These are phyloP conservation scores for Andrena bicolor DNA, from an alignment of 2,888 invertebrate species.

Conservation along the genomic window DNA sequence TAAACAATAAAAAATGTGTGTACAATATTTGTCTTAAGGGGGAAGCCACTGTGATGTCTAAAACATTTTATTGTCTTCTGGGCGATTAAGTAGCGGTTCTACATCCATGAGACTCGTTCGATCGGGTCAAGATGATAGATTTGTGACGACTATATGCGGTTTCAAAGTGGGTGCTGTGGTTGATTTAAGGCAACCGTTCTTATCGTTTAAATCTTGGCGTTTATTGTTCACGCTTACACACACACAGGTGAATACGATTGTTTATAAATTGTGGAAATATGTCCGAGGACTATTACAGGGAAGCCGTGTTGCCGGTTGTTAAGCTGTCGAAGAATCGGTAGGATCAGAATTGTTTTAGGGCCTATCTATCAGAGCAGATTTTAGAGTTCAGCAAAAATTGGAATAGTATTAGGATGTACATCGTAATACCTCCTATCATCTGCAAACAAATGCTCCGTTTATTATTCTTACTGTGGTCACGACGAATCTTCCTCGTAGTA, in stretches of 20 bases:
- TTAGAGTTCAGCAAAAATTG: slow-evolving; percentile 65
- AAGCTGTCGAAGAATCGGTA: slow-evolving; percentile 13
- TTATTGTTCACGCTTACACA: slow-evolving; percentile 6
- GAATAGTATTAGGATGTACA: slow-evolving; percentile 77
- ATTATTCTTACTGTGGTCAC: background rate
- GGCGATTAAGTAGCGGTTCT: background rate
- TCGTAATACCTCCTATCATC: slow-evolving; percentile 76
- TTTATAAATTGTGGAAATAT: background rate
- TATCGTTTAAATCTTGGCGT: background rate
- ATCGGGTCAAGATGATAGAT: background rate
- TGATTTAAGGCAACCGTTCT: background rate
- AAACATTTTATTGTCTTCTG: no score
- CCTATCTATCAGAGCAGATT: background rate
- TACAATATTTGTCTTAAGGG: no score
- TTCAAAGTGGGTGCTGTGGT: background rate
- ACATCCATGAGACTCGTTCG: background rate
- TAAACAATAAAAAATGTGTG: no score
- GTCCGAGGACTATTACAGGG: slow-evolving; percentile 4
- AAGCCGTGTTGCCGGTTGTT: background rate
- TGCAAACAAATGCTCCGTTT: slow-evolving; percentile 54
- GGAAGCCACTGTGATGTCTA: no score
- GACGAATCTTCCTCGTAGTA: background rate
- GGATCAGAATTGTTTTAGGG: background rate
- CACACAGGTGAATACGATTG: background rate
- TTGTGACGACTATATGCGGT: background rate